These are phyloP conservation scores for Charaxes varanes DNA, from an alignment of 1,140 invertebrate species.

Conservation along the genomic window DNA sequence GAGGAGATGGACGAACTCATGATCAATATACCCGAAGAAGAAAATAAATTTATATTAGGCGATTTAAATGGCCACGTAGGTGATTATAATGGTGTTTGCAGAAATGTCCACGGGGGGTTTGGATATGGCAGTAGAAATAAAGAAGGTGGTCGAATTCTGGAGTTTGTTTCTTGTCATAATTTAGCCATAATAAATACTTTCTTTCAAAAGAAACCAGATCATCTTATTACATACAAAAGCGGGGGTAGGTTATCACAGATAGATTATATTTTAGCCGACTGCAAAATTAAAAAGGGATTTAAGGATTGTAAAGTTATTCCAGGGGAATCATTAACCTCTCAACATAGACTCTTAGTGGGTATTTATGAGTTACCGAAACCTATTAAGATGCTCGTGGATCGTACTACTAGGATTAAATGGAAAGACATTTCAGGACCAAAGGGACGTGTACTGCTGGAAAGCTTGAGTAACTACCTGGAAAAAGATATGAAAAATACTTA, in stretches of 20 bases:
- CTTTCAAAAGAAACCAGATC: constrained; percentile 15
- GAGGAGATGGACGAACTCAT: constrained; percentile 14
- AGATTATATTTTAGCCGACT: no score
- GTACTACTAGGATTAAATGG: constrained; percentile 11
- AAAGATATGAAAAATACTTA: not conserved
- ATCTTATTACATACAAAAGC: constrained; percentile 21
- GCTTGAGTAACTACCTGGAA: not conserved
- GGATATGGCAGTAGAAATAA: constrained; percentile 13
- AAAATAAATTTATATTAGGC: constrained; percentile 5
- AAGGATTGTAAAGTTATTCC: constrained; percentile 23
- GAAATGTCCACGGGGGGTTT: constrained; percentile 11
- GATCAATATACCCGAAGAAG: not conserved
- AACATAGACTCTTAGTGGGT: constrained; percentile 14
- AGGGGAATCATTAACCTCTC: constrained; percentile 16
- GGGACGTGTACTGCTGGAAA: not conserved
- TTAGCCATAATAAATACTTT: constrained; percentile 15
- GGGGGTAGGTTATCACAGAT: constrained; percentile 5
- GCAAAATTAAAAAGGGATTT: constrained; percentile 6
- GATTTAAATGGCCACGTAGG: constrained; percentile 16
- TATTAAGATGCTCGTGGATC: not conserved
- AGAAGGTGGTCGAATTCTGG: constrained; percentile 7
- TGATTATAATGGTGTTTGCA: not conserved
- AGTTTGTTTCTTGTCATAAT: not conserved
- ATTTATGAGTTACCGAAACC: constrained; percentile 4
- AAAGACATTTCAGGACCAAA: constrained; percentile 5